Conservation (phyloP, 2,797 vertebrate genomes). For the Chrosomus eos region DNA sequence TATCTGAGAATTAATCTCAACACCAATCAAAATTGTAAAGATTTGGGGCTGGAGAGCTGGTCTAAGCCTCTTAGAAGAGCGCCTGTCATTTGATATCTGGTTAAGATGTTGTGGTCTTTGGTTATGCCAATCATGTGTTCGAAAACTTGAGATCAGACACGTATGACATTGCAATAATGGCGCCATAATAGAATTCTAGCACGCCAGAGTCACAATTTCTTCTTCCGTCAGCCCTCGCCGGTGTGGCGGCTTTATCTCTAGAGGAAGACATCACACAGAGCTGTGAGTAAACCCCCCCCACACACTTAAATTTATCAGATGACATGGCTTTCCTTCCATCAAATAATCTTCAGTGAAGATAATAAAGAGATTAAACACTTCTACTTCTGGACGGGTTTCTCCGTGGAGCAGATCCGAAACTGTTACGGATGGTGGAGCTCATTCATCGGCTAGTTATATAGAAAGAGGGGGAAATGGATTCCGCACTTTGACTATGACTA, state of each 20-base stretch:
- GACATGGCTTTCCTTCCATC: constrained; percentile 31
- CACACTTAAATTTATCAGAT: constrained; percentile 36
- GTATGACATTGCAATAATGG: constrained; percentile 31
- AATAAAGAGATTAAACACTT: constrained; percentile 41
- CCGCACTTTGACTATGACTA: constrained; percentile 63
- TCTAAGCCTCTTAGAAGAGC: neutral
- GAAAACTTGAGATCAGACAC: constrained; percentile 33
- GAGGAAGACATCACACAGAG: constrained; percentile 38
- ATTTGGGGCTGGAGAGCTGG: neutral
- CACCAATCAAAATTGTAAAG: neutral
- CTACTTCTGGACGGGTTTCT: constrained; percentile 30
- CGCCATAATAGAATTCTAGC: neutral
- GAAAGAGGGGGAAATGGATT: constrained; percentile 51
- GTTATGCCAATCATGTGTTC: constrained; percentile 23
- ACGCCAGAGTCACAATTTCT: neutral
- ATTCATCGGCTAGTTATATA: constrained; percentile 57
- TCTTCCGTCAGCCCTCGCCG: constrained; percentile 18
- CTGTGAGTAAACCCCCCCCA: constrained; percentile 18
- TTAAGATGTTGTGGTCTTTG: neutral
- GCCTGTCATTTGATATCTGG: neutral
- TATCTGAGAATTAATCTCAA: constrained; percentile 29
- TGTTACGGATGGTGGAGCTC: constrained; percentile 51
- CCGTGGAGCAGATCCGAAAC: constrained; percentile 44
- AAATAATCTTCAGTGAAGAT: constrained; percentile 32
- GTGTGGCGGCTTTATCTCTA: neutral